Evolutionary conservation across 2,888 invertebrate genomes (phyloP), one percentile per base, ranked within the genome.

Genomic region (Chrysolina americana): DNA sequence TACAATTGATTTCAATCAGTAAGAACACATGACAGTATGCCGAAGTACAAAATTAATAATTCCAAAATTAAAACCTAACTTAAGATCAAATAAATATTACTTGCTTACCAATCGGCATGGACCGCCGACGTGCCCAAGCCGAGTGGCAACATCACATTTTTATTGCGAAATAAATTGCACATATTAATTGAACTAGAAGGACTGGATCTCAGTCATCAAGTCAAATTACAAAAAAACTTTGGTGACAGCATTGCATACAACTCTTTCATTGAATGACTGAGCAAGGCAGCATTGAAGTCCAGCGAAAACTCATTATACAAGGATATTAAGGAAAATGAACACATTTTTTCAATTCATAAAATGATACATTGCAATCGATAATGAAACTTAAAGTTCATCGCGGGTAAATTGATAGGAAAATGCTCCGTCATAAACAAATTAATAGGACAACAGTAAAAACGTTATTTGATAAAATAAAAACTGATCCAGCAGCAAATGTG

Each of bases 121-220:
- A 74, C 73, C 69, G 62, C 50, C 63, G 41, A 62, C 68, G 73
- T 70, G 69, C 41, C 68, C 74, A 71, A 71, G 68, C 71, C 53
- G 70, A 69, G 72, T 70, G 70, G 76, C 77, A 75, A 81, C 81
- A 85, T 85, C 85, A 85, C 85, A 85, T 82, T 78, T 79, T 79
- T 85, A 85, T 85, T 85, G 85, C 85, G 77, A 78, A 80, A 82
- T 79, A 81, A 82, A 85, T 85, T 85, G 85, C 85, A 85, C 85
- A 82, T 82, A 82, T 81, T 82, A 71, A 74, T 80, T 64, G 78
- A 75, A 41, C 50, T 11, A 56, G 41, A 41, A 53, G 76, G 76
- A 74, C 76, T 76, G 73, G 65, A 44, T 70, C 66, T 53, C 70
- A 78, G 77, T 76, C 78, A 72, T 65, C 47, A 70, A 71, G 77